Evolutionary conservation across 1,140 invertebrate species (phyloP), one percentile per base, ranked within the genome.

Genomic region (Pygmarrhopalites habei): DNA sequence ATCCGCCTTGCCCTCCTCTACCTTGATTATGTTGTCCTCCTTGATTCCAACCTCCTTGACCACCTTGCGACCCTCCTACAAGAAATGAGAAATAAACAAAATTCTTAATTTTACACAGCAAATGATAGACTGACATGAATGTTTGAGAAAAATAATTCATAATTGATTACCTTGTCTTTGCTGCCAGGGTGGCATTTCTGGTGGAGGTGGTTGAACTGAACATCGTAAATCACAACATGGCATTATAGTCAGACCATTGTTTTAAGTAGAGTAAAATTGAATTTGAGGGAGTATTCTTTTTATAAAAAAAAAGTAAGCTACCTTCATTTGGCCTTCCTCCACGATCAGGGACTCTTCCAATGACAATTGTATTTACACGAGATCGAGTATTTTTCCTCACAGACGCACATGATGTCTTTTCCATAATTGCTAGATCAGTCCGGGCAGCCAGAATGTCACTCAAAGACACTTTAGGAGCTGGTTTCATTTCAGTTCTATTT

Each of bases 151-250:
- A n/a, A n/a, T n/a, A n/a, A n/a, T n/a, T n/a, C n/a, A n/a, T n/a
- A n/a, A n/a, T n/a, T n/a, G n/a, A n/a, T n/a, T 23, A 52, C 51
- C 43, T 49, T 55, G 41, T 58, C 83, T 76, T 68, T 91, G 87
- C 72, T 88, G 83, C 88, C 92, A 96, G 1, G 88, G 85, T 12
- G 94, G 93, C 91, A 96, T 95, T 80, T 96, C 94, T 14, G 91
- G 91, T 4, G 92, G 91, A 1, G 94, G 94, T 3, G 90, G 84
- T 65, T 91, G 86, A 72, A 90, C 85, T n/a, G n/a, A n/a, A n/a
- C n/a, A n/a, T n/a, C n/a, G n/a, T n/a, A n/a, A n/a, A n/a, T n/a
- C n/a, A n/a, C n/a, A n/a, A n/a, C n/a, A n/a, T n/a, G n/a, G n/a
- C n/a, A n/a, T n/a, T n/a, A n/a, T n/a, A n/a, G n/a, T n/a, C n/a